Base-by-base conservation (phyloP, 2,888 invertebrate species). In the Ceraclea dissimilis region DNA sequence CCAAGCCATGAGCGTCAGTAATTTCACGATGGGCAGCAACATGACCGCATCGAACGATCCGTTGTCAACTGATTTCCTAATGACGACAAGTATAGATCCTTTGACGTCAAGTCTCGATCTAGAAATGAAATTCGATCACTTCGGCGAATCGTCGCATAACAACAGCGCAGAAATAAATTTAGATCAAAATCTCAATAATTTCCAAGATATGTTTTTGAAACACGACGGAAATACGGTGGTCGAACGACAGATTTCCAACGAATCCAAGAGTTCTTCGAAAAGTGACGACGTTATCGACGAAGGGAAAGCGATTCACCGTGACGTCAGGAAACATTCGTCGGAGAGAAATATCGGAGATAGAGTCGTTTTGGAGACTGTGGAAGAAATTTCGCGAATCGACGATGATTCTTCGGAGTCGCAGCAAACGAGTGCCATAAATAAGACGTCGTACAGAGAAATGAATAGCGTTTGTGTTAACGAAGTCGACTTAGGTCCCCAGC, bases 41-140 rank as follows among this genome's bases (percentile, higher is more conserved):
- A 76, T 75, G 72, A 74, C 74, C 0, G 71, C 68, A 0, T 76
- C 75, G 26, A 75, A 74, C 10, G 75, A 75, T 52, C 71, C 70
- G 0, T 49, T 59, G n/a, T 68, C 74, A 0, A 74, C 76, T 0
- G 75, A 73, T 0, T 78, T 76, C 26, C 76, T 76, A 0, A 74
- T 75, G 74, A 68, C 76, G 0, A 75, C 71, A 49, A 76, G 76
- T 20, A 75, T 70, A 0, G 77, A 73, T 17, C 61, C 72, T 0
- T 46, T 72, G 19, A 73, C 72, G 0, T 71, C 74, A 1, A 77
- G 76, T 56, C 70, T 73, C 47, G 75, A 76, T 65, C 69, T 83
- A 51, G 82, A 82, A 63, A 83, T 83, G 67, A 83, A 82, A 63
- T 82, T 82, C 61, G 82, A 83, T 64, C 81, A 83, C 66, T 83